Evolutionary conservation across 2,797 vertebrate genomes (phyloP), one percentile per base, ranked within the genome.

Genomic region (Notolepis coatsorum): DNA sequence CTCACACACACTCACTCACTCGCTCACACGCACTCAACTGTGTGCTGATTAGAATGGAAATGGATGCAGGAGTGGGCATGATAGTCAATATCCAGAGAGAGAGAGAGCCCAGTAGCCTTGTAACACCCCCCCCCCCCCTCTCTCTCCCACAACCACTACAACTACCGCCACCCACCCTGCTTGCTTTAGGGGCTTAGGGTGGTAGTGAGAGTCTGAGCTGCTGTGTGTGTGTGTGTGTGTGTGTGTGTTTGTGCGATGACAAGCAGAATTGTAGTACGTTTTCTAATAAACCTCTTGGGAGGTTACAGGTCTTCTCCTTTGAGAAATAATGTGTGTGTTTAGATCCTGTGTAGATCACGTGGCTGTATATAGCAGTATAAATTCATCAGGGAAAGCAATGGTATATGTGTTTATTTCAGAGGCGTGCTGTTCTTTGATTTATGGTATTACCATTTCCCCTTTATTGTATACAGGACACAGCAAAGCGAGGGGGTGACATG

Each of bases 141-240:
- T n/a, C n/a, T n/a, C n/a, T n/a, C n/a, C n/a, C n/a, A n/a, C n/a
- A n/a, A n/a, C n/a, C n/a, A n/a, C n/a, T n/a, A 59, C 24, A 35
- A 27, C 50, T 43, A 43, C 17, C 20, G n/a, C 23, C 48, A 25
- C 24, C 38, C 38, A 20, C 47, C 30, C 17, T 65, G 1, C 49
- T 59, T 48, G 25, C 39, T 56, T 20, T 33, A 2, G 65, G 35
- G 41, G 50, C 41, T 58, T 48, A 28, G 15, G 27, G 30, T 54
- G 30, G 20, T 56, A 64, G 66, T 64, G 62, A 79, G 59, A 79
- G 60, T 46, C 37, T 71, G 57, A 79, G 69, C 66, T 52, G 65
- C 71, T 84, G 48, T 37, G 35, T n/a, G 15, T 5, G 13, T n/a
- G 15, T n/a, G 35, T n/a, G 21, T 71, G 53, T 58, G 43, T 67